Evolutionary conservation across 2,888 invertebrate species (phyloP).

Genomic region (Philhelius pedissequus): DNA sequence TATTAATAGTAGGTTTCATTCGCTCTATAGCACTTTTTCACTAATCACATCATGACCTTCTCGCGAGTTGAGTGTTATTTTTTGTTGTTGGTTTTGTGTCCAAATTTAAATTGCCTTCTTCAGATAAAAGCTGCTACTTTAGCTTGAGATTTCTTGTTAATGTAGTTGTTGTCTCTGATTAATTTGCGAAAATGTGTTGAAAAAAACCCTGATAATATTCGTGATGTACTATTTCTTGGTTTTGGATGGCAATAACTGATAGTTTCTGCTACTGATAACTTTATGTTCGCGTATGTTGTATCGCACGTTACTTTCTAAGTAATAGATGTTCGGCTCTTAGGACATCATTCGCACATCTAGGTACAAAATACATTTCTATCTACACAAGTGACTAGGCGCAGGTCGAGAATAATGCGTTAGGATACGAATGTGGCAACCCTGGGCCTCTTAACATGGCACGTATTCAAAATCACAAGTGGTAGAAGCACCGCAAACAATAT

Average conservation of each 20-base stretch:
- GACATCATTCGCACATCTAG: slow-evolving; percentile 31
- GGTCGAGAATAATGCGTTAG: slow-evolving; percentile 18
- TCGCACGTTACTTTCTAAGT: slow-evolving; percentile 53
- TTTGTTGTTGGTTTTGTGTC: background rate
- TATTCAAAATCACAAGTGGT: slow-evolving; percentile 36
- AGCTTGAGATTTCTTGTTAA: background rate
- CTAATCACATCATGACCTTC: slow-evolving; percentile 52
- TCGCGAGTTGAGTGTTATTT: slow-evolving; percentile 22
- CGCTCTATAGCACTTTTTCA: slow-evolving; percentile 24
- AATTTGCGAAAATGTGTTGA: background rate
- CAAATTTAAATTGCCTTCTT: background rate
- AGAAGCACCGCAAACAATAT: background rate
- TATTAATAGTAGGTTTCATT: background rate
- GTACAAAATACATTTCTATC: slow-evolving; percentile 37
- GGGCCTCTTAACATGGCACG: slow-evolving; percentile 40
- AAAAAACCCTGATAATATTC: slow-evolving; percentile 20
- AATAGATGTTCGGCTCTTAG: slow-evolving; percentile 30
- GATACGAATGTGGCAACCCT: slow-evolving; percentile 23
- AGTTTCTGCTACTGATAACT: slow-evolving; percentile 33
- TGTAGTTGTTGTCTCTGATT: background rate
- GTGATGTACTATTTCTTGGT: slow-evolving; percentile 3
- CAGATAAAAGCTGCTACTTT: background rate
- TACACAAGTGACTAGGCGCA: slow-evolving; percentile 52
- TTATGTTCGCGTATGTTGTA: slow-evolving; percentile 23
- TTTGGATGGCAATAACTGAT: slow-evolving; percentile 22